Percentiles rank a stretch among this genome's conserved stretches.
phyloP scores from a whole-genome alignment of 1,140 invertebrate species.

The Solen grandis region DNA sequence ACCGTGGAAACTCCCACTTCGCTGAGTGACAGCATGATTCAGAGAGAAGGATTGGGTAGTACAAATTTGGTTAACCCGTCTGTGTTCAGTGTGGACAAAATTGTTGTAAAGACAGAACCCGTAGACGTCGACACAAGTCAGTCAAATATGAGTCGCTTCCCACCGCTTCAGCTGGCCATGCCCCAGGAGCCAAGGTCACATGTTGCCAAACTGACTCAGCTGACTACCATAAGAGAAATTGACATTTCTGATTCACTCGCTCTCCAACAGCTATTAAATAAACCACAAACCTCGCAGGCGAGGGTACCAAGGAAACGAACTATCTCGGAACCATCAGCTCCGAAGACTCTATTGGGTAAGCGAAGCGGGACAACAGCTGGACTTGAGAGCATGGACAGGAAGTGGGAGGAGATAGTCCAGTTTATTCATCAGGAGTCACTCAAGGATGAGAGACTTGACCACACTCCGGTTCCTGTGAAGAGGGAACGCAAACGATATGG shows the following conservation, averaged over 20 bases:
- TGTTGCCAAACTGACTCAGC: neutral
- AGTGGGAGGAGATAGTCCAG: conserved; percentile 78
- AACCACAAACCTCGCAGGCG: neutral
- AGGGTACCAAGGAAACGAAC: conserved; percentile 23
- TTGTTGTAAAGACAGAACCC: conserved; percentile 36
- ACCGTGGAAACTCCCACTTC: too few relatives aligned
- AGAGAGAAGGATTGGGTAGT: too few relatives aligned
- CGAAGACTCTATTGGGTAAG: neutral
- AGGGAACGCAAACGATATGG: conserved; percentile 83
- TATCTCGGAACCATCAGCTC: conserved; percentile 14
- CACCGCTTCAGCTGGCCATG: neutral
- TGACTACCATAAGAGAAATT: conserved; percentile 31
- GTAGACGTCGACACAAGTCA: neutral
- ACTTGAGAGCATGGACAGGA: conserved; percentile 67
- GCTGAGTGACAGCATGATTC: too few relatives aligned
- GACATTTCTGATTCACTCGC: conserved; percentile 39
- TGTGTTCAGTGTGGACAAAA: conserved; percentile 3
- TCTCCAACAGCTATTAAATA: conserved; percentile 23
- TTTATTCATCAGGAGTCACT: conserved; percentile 82
- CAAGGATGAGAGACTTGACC: conserved; percentile 67
- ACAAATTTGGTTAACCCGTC: too few relatives aligned
- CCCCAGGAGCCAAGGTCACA: neutral
- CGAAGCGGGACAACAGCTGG: conserved; percentile 1
- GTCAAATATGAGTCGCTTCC: neutral
- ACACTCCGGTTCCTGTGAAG: conserved; percentile 82